Conservation (phyloP, 2,113 vertebrate species). For the Sphyrna mokarran region DNA sequence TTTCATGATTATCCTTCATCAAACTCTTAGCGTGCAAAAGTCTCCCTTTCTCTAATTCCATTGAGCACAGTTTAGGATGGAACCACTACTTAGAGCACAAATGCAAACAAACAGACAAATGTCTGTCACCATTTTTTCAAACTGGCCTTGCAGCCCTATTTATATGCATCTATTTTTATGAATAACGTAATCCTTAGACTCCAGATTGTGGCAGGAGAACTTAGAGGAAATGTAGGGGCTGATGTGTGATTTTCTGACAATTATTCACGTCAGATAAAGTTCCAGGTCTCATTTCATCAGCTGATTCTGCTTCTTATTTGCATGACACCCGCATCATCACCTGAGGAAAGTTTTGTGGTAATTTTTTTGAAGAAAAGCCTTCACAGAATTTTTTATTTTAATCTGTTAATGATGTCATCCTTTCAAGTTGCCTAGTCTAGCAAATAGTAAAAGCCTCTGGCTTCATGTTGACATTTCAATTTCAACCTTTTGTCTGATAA, state of each 20-base stretch:
- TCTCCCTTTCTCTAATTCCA: not conserved
- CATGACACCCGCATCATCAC: not conserved
- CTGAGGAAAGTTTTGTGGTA: slow-evolving; percentile 18
- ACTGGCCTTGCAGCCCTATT: not conserved
- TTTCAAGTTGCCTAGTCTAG: slow-evolving; percentile 4
- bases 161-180: not conserved
- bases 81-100: not conserved
- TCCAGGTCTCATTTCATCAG: slow-evolving; percentile 28
- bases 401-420: slow-evolving; percentile 1
- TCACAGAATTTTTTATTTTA: not conserved
- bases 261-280: slow-evolving; percentile 18
- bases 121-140: not conserved
- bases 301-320: slow-evolving; percentile 30
- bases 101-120: not conserved
- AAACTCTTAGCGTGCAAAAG: not conserved
- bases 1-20: not conserved
- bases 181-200: not conserved
- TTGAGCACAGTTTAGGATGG: not conserved
- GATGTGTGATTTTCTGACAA: slow-evolving; percentile 6
- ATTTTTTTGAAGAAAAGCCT: not conserved
- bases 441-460: not conserved
- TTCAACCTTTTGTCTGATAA: not conserved
- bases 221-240: slow-evolving; percentile 21
- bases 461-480: slow-evolving; percentile 11
- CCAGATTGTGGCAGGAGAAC: not conserved